Base-by-base conservation (phyloP, 2,888 invertebrate species). In the Folsomia manolachei region DNA sequence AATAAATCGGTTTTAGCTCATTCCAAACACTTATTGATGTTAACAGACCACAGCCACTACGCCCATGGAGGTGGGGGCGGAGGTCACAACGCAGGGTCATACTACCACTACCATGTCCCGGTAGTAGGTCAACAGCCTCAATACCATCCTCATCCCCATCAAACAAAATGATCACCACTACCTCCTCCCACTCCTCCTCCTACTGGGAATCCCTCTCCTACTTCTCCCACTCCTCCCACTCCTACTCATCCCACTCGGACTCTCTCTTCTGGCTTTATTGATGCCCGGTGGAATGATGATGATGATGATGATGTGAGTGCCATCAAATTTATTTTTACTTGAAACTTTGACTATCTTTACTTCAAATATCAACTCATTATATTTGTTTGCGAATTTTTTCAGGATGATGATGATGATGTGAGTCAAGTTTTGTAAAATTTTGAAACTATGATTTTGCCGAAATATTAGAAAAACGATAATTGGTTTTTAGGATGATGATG, bases 91-190 rank as follows among this genome's bases (percentile, higher is more conserved):
- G 76, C 77, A 21, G 80, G 80, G 23, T 80, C 80, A 1, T 80
- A 80, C 53, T 80, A 80, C 67, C 80, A 80, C 39, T 80, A 80
- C 75, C 80, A 80, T 65, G 80, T 80, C 2, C 80, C 80, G 0
- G 62, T 80, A n/a, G 80, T 80, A 1, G 77, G 77, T 14, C 80
- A 80, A 60, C 75, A 78, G 51, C 79, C n/a, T n/a, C n/a, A n/a
- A n/a, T n/a, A 78, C 39, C 76, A 76, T 27, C 72, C 72, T 27
- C 72, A 74, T 26, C 77, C 71, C 23, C 66, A 74, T 66, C 74
- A 75, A 60, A 71, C 72, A 4, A 14, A 56, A 19, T n/a, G 51
- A 74, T 0, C 56, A 73, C 21, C 69, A 76, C 23, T 73, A 73
- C 25, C 56, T 78, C 11, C 73, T 72, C 70, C 74, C 77, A 1